These are phyloP conservation scores for Pseudorhombus dupliciocellatus DNA, from an alignment of 2,113 vertebrate species.

Conservation along the genomic window DNA sequence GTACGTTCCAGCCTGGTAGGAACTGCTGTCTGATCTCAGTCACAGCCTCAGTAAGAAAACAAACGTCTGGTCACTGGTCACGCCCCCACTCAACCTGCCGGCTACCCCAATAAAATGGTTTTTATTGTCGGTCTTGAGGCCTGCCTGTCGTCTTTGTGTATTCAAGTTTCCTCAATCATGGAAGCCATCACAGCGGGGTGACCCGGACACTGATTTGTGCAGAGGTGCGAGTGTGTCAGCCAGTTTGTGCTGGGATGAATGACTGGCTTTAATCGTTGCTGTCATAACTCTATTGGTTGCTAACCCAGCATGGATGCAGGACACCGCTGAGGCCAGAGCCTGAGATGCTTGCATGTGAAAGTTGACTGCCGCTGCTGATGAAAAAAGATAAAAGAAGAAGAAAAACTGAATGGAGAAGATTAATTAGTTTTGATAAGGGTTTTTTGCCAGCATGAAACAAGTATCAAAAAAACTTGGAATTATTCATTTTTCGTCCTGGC, in stretches of 20 bases:
- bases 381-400: conserved; percentile 3
- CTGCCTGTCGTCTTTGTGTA: background rate
- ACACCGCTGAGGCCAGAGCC: background rate
- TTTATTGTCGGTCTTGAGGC: background rate
- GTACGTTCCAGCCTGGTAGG: too few species aligned
- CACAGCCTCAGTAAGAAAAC: too few species aligned
- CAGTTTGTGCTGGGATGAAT: conserved; percentile 5
- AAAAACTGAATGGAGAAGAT: conserved; percentile 1
- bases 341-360: background rate
- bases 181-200: background rate
- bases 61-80: too few species aligned
- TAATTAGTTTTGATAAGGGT: background rate
- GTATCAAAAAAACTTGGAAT: background rate
- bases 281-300: background rate
- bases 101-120: background rate
- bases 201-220: background rate
- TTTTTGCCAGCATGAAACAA: background rate
- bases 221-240: background rate
- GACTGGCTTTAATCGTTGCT: background rate
- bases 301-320: conserved; percentile 4
- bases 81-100: background rate
- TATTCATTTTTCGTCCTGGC: background rate
- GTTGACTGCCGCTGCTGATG: background rate
- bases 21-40: too few species aligned
- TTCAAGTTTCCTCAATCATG: conserved; percentile 6